Evolutionary conservation across 2,888 invertebrate genomes (phyloP).

Genomic region (Diarsia rubi): DNA sequence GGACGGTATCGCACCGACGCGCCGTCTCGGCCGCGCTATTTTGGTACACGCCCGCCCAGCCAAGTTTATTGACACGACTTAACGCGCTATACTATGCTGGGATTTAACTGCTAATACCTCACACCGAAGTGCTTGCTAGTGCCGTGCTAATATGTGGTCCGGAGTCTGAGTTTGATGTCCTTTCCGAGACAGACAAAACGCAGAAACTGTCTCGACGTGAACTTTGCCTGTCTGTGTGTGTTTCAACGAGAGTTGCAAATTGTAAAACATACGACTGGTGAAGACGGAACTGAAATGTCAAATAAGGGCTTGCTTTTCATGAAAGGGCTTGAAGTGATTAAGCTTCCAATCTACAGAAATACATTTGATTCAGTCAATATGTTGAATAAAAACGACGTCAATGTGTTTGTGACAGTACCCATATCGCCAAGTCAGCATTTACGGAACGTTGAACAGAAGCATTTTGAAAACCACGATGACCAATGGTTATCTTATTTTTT

Average conservation of each 20-base stretch:
- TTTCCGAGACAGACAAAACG: conserved; percentile 50
- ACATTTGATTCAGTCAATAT: background rate
- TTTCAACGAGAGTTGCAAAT: conserved; percentile 37
- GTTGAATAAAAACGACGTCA: background rate
- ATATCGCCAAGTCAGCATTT: background rate
- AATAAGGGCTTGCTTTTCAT: conserved; percentile 12
- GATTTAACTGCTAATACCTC: conserved; percentile 77
- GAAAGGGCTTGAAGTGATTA: conserved; percentile 20
- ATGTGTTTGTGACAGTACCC: background rate
- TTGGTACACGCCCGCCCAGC: conserved; percentile 87
- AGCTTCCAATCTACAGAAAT: background rate
- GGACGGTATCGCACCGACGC: conserved; percentile 78
- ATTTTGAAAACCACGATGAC: background rate
- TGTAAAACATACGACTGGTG: conserved; percentile 14
- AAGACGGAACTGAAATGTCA: conserved; percentile 44
- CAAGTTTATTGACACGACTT: conserved; percentile 89
- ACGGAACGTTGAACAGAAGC: background rate
- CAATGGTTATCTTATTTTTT: background rate
- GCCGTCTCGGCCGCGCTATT: conserved; percentile 86
- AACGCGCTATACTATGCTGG: conserved; percentile 75
- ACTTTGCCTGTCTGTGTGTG: conserved; percentile 10
- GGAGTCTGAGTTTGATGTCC: conserved; percentile 49
- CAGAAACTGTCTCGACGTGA: conserved; percentile 27
- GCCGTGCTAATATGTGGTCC: conserved; percentile 59
- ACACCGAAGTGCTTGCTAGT: conserved; percentile 66